Percentiles rank a stretch among this genome's conserved stretches.
Conservation (phyloP, 2,888 invertebrate species). For the Patella pellucida region DNA sequence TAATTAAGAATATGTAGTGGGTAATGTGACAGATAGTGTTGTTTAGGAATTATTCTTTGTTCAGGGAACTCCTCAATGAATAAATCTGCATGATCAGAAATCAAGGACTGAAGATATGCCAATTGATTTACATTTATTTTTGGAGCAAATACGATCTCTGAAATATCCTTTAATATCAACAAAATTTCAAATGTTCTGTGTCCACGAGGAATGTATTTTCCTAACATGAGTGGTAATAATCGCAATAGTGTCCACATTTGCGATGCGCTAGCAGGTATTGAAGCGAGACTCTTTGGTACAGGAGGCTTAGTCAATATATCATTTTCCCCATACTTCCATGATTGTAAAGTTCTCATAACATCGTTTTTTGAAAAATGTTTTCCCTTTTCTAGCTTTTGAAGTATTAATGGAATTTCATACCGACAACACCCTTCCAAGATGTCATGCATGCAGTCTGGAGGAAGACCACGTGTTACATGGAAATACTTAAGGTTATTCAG, state of each 20-base stretch:
- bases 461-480: neutral
- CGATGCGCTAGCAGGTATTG: neutral
- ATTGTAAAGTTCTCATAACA: neutral
- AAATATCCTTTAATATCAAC: neutral
- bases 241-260: neutral
- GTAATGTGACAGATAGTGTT: constrained; percentile 34
- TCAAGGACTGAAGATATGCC: constrained; percentile 7
- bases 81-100: constrained; percentile 16
- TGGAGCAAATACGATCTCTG: neutral
- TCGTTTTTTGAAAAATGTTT: neutral
- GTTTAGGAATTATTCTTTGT: constrained; percentile 24
- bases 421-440: neutral
- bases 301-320: neutral
- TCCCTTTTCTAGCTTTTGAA: neutral
- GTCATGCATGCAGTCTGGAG: constrained; percentile 6
- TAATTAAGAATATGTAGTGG: constrained; percentile 27
- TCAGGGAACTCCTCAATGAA: constrained; percentile 19
- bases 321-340: neutral
- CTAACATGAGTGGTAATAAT: neutral
- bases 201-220: neutral
- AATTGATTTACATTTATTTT: neutral
- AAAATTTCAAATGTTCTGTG: neutral
- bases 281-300: neutral
- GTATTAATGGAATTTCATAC: neutral
- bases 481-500: neutral